Evolutionary conservation across 2,797 vertebrate genomes (phyloP).

Genomic region (Danio aesculapii): DNA sequence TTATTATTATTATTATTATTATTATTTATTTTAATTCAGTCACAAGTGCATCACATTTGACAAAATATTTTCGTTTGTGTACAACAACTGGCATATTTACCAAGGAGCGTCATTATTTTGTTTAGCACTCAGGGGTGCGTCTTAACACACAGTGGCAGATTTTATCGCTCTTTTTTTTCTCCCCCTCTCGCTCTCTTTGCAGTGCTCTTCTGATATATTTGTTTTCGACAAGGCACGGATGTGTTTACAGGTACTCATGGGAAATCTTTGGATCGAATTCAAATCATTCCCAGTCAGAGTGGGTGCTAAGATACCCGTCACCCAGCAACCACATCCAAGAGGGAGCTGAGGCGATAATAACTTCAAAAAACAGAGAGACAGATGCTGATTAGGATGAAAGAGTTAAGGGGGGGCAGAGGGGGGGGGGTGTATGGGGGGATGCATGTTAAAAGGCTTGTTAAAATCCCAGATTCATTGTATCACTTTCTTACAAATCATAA

Average conservation of each 20-base stretch:
- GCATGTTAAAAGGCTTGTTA: constrained; percentile 93
- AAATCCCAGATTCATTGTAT: constrained; percentile 97
- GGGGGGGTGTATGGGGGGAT: constrained; percentile 63
- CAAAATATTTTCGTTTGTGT: constrained; percentile 73
- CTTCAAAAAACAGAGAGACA: constrained; percentile 99
- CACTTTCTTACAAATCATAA: constrained; percentile 98
- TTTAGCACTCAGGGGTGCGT: constrained; percentile 81
- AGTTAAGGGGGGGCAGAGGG: constrained; percentile 59
- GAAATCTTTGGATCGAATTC: constrained; percentile 99
- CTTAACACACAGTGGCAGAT: constrained; percentile 83
- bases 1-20: no score
- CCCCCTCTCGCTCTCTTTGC: constrained; percentile 68
- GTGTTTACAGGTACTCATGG: constrained; percentile 99
- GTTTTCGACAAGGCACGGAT: constrained; percentile 99
- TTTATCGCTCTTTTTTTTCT: constrained; percentile 70
- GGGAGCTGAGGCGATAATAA: constrained; percentile 99
- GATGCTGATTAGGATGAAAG: constrained; percentile 99
- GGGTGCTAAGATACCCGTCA: constrained; percentile 99
- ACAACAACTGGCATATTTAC: constrained; percentile 81
- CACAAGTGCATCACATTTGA: constrained; percentile 31
- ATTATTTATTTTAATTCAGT: neutral
- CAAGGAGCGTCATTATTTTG: constrained; percentile 84
- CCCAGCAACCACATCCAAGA: constrained; percentile 99
- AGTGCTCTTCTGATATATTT: constrained; percentile 93
- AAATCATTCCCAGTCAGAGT: constrained; percentile 99